Evolutionary conservation across 2,113 vertebrate species (phyloP), one percentile per base, ranked within the genome.

Genomic region (Neodontobutis hainanensis): DNA sequence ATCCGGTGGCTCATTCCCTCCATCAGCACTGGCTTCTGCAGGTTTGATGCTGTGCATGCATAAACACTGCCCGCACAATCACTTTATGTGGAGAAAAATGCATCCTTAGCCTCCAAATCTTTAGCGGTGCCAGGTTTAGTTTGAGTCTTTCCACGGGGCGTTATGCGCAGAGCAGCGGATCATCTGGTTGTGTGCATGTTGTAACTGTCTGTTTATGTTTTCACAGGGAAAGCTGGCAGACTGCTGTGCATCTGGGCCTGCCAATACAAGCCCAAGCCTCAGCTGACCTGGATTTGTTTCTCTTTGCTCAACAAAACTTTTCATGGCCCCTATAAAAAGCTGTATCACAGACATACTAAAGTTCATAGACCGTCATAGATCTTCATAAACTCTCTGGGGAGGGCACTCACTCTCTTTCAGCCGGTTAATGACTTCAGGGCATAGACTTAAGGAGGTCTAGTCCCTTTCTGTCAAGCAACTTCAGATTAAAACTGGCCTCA

Each of bases 181-280:
- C 81, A 81, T 53, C 4, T 32, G 2, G 43, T 70, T 55, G 61
- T 78, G 81, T 73, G 81, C 82, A 79, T n/a, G 68, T 75, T 80
- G 64, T 71, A 73, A 81, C 70, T 61, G 65, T 78, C 78, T 83
- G 81, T 84, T 91, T 84, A 85, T 62, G 74, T 84, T 85, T 80
- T 78, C 75, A 72, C 81, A 61, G 78, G 53, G 74, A 80, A 78
- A 72, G 69, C 74, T 84, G 76, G 81, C 85, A 83, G 85, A 58
- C 80, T 5, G 10, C 72, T 2, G 50, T 59, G 77, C 27, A 68
- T 67, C 76, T 45, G 45, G 73, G 71, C 67, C 70, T 81, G 85
- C 83, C 81, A 85, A 73, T 65, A 65, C 75, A 75, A 81, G 68
- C 84, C 77, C 47, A 12, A 64, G 74, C 78, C 74, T 78, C 69